These are phyloP conservation scores for Heliconius congener DNA, from an alignment of 1,140 invertebrate species.

Conservation along the genomic window DNA sequence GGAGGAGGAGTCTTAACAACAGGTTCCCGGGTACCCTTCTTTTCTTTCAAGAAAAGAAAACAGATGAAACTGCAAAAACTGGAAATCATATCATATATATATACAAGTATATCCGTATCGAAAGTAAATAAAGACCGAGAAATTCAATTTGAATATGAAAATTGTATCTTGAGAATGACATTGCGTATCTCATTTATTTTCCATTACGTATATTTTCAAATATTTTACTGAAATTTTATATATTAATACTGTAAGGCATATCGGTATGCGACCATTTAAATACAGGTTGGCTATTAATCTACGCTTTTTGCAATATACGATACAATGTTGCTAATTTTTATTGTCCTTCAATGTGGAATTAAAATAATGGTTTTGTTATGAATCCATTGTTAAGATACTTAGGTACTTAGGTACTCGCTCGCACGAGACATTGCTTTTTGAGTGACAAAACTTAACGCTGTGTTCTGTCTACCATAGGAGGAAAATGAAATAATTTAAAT, in stretches of 20 bases:
- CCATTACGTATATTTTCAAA: constrained; percentile 8
- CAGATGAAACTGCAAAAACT: not conserved
- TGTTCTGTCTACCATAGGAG: too few relatives aligned
- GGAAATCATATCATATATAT: not conserved
- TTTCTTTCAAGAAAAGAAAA: not conserved
- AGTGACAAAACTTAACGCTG: too few relatives aligned
- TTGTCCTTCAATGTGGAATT: too few relatives aligned
- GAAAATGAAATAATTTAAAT: too few relatives aligned
- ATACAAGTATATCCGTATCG: not conserved
- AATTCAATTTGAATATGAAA: constrained; percentile 31
- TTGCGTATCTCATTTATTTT: constrained; percentile 26
- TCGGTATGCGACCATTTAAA: not conserved
- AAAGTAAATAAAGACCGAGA: not conserved
- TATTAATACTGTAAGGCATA: constrained; percentile 12
- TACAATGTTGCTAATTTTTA: too few relatives aligned
- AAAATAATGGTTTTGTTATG: too few relatives aligned
- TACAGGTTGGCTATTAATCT: not conserved
- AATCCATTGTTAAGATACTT: too few relatives aligned
- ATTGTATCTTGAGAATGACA: constrained; percentile 25
- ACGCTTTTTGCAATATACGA: too few relatives aligned
- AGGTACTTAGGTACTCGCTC: too few relatives aligned
- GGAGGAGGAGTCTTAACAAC: too few relatives aligned
- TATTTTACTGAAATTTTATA: not conserved
- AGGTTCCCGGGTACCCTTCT: too few relatives aligned
- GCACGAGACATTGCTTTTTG: too few relatives aligned